A percentile compares a stretch with the other conserved stretches of the same genome.
Evolutionary conservation across 1,140 invertebrate species (phyloP).

Genomic region (Drosophila triauraria): DNA sequence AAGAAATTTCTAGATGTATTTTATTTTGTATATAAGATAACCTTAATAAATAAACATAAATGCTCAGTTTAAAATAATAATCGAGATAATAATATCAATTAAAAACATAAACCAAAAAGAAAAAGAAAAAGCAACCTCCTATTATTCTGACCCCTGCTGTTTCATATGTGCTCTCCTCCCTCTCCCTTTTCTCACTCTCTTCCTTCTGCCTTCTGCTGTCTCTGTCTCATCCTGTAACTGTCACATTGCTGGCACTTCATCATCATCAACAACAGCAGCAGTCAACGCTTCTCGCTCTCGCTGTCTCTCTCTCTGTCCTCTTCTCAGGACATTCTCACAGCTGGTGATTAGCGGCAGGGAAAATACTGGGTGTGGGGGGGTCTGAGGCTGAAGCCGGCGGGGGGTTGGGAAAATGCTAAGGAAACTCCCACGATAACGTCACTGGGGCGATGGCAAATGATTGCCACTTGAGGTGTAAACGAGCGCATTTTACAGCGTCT

Average conservation of each 20-base stretch:
- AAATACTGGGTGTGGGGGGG: not conserved
- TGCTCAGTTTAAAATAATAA: too few species aligned
- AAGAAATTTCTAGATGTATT: too few species aligned
- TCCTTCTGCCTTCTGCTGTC: conserved; percentile 12
- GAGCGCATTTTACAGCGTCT: conserved; percentile 77
- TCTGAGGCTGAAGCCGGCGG: not conserved
- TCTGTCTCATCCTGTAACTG: conserved; percentile 67
- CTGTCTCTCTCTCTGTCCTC: conserved; percentile 6
- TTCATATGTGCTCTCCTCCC: conserved; percentile 6
- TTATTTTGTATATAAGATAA: conserved; percentile 3
- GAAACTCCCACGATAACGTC: conserved; percentile 60
- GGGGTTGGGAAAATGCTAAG: conserved; percentile 15
- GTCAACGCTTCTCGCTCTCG: conserved; percentile 31
- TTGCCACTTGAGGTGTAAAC: conserved; percentile 82
- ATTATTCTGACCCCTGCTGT: conserved; percentile 6
- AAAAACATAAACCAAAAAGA: not conserved
- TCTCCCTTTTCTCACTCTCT: not conserved
- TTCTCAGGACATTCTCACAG: conserved; percentile 12
- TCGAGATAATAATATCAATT: too few species aligned
- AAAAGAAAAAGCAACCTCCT: not conserved
- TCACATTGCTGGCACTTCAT: conserved; percentile 76
- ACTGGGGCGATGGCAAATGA: conserved; percentile 70
- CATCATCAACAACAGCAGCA: conserved; percentile 57
- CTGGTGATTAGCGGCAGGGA: conserved; percentile 64
- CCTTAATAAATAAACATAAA: too few species aligned